phyloP scores from a whole-genome alignment of 2,113 vertebrate species.

The Psophia crepitans region DNA sequence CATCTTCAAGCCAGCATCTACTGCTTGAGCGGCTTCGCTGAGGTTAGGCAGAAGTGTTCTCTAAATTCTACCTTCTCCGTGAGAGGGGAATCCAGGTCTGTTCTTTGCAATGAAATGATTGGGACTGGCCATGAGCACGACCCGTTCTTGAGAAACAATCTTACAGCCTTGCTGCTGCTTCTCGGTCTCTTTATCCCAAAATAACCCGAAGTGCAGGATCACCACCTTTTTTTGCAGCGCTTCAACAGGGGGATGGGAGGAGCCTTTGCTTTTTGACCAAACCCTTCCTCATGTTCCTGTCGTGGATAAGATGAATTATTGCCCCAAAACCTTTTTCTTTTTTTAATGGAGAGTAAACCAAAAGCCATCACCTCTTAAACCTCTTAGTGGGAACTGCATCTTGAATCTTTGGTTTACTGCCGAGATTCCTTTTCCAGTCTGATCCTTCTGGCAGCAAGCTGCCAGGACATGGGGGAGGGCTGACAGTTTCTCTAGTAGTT shows the following conservation, averaged over 20 bases:
- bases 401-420: neutral
- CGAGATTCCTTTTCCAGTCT: neutral
- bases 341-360: neutral
- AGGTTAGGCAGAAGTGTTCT: neutral
- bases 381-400: neutral
- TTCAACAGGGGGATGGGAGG: neutral
- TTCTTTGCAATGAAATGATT: neutral
- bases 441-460: neutral
- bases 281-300: neutral
- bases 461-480: neutral
- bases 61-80: neutral
- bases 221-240: neutral
- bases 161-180: neutral
- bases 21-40: neutral
- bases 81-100: neutral
- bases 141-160: neutral
- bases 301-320: neutral
- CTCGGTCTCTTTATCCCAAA: neutral
- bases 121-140: neutral
- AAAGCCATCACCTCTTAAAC: neutral
- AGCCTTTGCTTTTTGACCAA: neutral
- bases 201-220: neutral
- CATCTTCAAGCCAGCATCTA: neutral
- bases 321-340: neutral
- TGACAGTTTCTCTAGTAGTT: neutral